Base-by-base conservation (phyloP, 2,888 invertebrate species). In the Myathropa florea region DNA sequence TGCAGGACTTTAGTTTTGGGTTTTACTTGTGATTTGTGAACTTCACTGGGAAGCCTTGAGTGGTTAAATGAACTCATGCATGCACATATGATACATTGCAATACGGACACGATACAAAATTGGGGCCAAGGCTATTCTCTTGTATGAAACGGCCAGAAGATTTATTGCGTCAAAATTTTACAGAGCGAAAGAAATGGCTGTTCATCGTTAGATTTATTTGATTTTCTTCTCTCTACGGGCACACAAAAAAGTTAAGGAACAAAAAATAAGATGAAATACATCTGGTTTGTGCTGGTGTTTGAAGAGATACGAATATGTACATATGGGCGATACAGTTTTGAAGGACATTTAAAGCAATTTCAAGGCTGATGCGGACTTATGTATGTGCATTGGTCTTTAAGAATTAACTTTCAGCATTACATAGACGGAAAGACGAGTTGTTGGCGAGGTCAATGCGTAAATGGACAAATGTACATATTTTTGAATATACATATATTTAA, bases 11-110 rank as follows among this genome's bases (percentile, higher is more conserved):
- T 79, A 79, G 73, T 79, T 75, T 83, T 21, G 73, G 83, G 59
- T 83, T 83, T 79, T 68, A 64, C 73, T 83, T 79, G 79, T 79
- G 83, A 83, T 83, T 83, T 83, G 83, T 83, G 83, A 83, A 79
- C 79, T 79, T 75, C 68, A 68, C 55, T 78, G 9, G 63, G 73
- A 18, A 68, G 30, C 64, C 59, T 79, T 70, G 73, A 79, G 79
- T 79, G 73, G 79, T 46, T 60, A 73, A 83, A 83, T 83, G 79
- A 77, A 83, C 83, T 83, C 83, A 75, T 83, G 79, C 79, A 83
- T 79, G 79, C 64, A 59, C 79, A 73, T 64, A 70, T 83, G 83
- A 83, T 79, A 57, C 61, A 36, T 18, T 68, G 60, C 53, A 26
- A 46, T 57, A 33, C 14, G 23, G 21, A 63, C 63, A 59, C 10